Evolutionary conservation across 2,888 invertebrate species (phyloP), one percentile per base, ranked within the genome.

Genomic region (Trichogramma evanescens): DNA sequence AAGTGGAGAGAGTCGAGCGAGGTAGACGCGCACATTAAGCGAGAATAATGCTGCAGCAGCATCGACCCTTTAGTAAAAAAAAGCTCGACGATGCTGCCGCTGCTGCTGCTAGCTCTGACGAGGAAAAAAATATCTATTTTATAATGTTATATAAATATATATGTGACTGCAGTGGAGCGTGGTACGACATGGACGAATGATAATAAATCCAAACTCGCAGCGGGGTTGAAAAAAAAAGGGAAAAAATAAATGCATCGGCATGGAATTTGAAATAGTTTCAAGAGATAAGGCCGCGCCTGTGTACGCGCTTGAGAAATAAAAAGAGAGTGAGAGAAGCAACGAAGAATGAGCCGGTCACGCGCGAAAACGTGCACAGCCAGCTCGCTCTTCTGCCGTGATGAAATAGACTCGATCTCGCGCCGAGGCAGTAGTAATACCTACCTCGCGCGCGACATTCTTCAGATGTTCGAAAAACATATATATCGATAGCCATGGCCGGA

Each of bases 1-100:
- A 62, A 66, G 71, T 69, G 65, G 63, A 70, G 66, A 51, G 54
- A 58, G 56, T 51, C 50, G 71, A 72, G 72, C 71, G 72, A 72
- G 71, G 49, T 51, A 58, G 56, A 50, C 50, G 41, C 48, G 50
- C 56, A 61, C 55, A 63, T 63, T 60, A 59, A 58, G 63, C 53
- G 13, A 44, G 50, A 10, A 9, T 2, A 45, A 13, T 40, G 43
- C 1, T 39, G 40, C 6, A 43, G 43, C 6, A 42, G 44, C 26
- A 13, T 1, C 10, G 48, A 48, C 6, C 5, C 52, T 40, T n/a
- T n/a, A 7, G 3, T 5, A n/a, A 49, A 49, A 49, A 55, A 59
- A 58, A 56, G 26, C 26, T 26, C 26, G 26, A 26, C 26, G 26
- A 26, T 26, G 26, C 26, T 26, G 26, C 26, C 3, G 26, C 26